Evolutionary conservation across 2,797 vertebrate genomes (phyloP).

Genomic region (Gymnothorax reevesii): DNA sequence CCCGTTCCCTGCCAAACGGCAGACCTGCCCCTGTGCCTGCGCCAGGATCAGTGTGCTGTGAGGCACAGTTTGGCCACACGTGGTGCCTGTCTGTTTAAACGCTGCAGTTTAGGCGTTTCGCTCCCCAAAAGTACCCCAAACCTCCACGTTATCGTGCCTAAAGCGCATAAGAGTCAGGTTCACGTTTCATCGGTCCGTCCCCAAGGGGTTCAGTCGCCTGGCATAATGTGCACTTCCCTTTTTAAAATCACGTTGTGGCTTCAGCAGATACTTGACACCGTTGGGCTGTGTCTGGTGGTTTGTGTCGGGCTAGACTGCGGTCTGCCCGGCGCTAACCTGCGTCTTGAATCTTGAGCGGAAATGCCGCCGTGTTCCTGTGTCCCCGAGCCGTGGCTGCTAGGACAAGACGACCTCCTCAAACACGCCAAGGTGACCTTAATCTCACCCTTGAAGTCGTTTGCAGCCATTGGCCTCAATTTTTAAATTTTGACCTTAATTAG

Average conservation of each 20-base stretch:
- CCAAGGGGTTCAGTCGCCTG: background rate
- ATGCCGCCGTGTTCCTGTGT: background rate
- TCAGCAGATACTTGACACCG: background rate
- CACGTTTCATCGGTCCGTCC: background rate
- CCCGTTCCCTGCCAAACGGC: slow-evolving; percentile 55
- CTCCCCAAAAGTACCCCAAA: background rate
- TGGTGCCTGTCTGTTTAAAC: slow-evolving; percentile 11
- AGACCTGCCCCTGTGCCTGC: slow-evolving; percentile 62
- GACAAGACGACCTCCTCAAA: background rate
- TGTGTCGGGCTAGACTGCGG: background rate
- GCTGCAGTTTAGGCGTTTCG: background rate
- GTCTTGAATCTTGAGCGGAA: background rate
- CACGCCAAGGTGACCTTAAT: background rate
- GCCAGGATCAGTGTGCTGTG: slow-evolving; percentile 65
- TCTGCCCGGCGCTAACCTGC: background rate
- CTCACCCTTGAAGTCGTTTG: background rate
- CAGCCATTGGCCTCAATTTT: background rate
- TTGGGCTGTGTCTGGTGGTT: background rate
- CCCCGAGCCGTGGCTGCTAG: background rate
- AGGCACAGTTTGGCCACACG: slow-evolving; percentile 28
- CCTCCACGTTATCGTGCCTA: background rate
- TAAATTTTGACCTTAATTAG: background rate
- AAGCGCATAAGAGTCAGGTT: background rate
- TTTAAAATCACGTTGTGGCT: background rate
- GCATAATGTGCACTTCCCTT: background rate